Evolutionary conservation across 1,140 invertebrate genomes (phyloP).

Genomic region (Achatina immaculata): DNA sequence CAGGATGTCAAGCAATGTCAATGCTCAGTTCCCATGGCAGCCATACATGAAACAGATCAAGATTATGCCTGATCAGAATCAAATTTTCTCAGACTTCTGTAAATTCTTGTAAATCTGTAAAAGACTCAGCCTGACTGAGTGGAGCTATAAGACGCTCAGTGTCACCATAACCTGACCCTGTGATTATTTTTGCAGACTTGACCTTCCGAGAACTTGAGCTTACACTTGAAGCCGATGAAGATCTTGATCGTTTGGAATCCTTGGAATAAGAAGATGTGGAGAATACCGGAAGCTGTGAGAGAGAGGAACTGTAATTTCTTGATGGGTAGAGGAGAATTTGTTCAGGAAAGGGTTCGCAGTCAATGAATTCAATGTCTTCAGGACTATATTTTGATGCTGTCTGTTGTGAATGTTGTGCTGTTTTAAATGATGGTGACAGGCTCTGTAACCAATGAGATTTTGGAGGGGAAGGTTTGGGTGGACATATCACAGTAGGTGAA

Average conservation of each 20-base stretch:
- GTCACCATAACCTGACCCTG: not conserved
- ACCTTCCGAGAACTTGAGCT: not conserved
- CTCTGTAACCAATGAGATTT: not conserved
- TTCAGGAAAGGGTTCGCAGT: slow-evolving; percentile 5
- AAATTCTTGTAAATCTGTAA: slow-evolving; percentile 14
- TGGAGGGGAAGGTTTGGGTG: not conserved
- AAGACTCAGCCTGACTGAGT: slow-evolving; percentile 24
- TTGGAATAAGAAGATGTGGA: not conserved
- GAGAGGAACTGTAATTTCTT: slow-evolving; percentile 15
- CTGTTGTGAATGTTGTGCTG: not conserved
- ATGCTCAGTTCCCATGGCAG: no score
- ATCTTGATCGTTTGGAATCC: slow-evolving; percentile 8
- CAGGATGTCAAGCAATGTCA: no score
- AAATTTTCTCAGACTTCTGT: not conserved
- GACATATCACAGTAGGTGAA: not conserved
- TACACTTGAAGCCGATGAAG: slow-evolving; percentile 1
- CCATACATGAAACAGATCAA: no score
- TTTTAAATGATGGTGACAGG: not conserved
- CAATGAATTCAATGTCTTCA: slow-evolving; percentile 25
- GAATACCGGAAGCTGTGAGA: slow-evolving; percentile 19
- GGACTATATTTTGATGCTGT: not conserved
- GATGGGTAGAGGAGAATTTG: not conserved
- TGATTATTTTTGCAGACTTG: not conserved
- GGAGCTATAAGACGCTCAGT: slow-evolving; percentile 6
- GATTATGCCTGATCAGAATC: no score